Evolutionary conservation across 1,140 invertebrate species (phyloP).

Genomic region (Heliconius hermathena): DNA sequence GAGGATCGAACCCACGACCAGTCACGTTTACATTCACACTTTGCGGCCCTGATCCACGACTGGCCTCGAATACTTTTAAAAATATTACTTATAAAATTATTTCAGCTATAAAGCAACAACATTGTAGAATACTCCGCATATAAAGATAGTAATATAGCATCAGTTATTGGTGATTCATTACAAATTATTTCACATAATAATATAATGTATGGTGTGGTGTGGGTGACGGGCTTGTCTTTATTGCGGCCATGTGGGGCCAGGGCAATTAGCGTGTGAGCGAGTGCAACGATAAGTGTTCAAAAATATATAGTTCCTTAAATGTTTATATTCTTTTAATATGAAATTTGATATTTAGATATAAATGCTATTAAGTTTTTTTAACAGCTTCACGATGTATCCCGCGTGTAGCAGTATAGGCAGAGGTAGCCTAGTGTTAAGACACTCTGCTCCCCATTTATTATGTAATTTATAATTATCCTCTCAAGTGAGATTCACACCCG

Average conservation of each 20-base stretch:
- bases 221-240: constrained; percentile 9
- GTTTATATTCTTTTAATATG: not conserved
- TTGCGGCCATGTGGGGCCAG: constrained; percentile 10
- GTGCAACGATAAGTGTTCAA: not conserved
- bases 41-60: too few relatives aligned
- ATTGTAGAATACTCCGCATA: not conserved
- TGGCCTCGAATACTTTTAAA: too few relatives aligned
- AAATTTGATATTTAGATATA: too few relatives aligned
- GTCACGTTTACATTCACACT: too few relatives aligned
- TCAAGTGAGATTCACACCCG: too few relatives aligned
- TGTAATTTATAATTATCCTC: too few relatives aligned
- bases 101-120: not conserved
- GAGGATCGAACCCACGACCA: too few relatives aligned
- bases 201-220: constrained; percentile 11
- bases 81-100: not conserved
- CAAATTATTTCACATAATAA: not conserved
- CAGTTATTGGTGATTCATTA: constrained; percentile 1
- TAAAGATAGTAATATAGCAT: not conserved
- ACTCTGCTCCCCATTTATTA: too few relatives aligned
- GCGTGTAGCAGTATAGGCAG: too few relatives aligned
- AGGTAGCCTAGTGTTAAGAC: too few relatives aligned
- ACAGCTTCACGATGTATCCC: too few relatives aligned
- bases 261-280: not conserved
- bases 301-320: not conserved
- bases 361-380: too few relatives aligned